phyloP scores from a whole-genome alignment of 2,888 invertebrate species.

The Cataglyphis cursor region DNA sequence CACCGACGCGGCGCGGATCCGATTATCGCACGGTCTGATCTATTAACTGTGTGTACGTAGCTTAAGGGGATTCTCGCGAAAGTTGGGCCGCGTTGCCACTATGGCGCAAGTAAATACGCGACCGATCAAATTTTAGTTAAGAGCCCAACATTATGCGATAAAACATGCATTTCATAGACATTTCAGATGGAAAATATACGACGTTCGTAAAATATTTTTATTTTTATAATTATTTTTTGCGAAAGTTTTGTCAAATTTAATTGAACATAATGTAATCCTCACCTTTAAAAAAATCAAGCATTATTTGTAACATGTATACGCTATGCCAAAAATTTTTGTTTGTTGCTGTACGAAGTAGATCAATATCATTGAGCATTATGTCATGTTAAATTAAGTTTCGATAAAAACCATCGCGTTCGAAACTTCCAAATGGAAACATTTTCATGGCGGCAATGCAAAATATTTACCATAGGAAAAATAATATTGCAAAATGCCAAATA shows the following conservation, averaged over 20 bases:
- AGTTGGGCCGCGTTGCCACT: slow-evolving; percentile 45
- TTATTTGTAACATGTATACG: background rate
- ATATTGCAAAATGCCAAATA: background rate
- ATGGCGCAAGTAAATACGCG: slow-evolving; percentile 35
- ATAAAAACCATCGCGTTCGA: background rate
- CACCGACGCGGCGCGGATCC: slow-evolving; percentile 53
- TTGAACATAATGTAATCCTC: background rate
- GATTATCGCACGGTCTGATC: slow-evolving; percentile 65
- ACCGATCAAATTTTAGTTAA: slow-evolving; percentile 46
- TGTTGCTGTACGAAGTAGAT: background rate
- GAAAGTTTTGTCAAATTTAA: slow-evolving; percentile 11
- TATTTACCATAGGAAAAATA: background rate
- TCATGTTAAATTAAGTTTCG: background rate
- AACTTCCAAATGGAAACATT: background rate
- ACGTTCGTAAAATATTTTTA: background rate
- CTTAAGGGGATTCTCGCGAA: slow-evolving; percentile 56
- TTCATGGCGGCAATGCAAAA: background rate
- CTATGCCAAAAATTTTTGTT: background rate
- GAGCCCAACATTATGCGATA: background rate
- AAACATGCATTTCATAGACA: background rate
- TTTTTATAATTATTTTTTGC: background rate
- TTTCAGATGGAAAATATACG: background rate
- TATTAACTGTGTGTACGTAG: slow-evolving; percentile 71
- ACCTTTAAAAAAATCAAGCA: background rate
- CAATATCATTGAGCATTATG: background rate